These are phyloP conservation scores for Ephydatia muelleri DNA, from an alignment of 37 sponge, comb jelly and placozoan genomes.

Conservation along the genomic window DNA sequence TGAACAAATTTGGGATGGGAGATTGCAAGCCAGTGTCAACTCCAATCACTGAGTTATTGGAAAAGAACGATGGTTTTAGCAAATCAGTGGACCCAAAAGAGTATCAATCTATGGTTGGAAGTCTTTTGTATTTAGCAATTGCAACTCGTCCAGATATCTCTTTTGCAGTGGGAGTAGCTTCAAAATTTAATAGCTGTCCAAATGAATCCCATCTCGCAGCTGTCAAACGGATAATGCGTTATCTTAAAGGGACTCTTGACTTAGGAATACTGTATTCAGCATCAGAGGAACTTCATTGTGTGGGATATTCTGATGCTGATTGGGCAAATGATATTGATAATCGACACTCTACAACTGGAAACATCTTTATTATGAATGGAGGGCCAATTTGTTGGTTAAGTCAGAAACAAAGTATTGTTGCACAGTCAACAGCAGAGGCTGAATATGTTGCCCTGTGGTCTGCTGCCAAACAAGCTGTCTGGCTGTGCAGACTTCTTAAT, in stretches of 20 bases:
- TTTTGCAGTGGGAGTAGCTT: slow-evolving; percentile 46
- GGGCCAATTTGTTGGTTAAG: slow-evolving; percentile 60
- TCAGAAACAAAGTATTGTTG: slow-evolving; percentile 37
- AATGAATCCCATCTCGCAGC: slow-evolving; percentile 52
- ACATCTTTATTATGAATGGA: slow-evolving; percentile 44
- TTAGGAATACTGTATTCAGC: slow-evolving; percentile 11
- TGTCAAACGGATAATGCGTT: slow-evolving; percentile 49
- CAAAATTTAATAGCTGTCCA: slow-evolving; percentile 37
- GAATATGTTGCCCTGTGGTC: slow-evolving; percentile 42
- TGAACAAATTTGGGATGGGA: slow-evolving; percentile 35
- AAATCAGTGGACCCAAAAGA: slow-evolving; percentile 18
- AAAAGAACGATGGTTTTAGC: slow-evolving; percentile 57
- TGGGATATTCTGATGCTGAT: slow-evolving; percentile 68
- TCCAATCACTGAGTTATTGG: slow-evolving; percentile 31
- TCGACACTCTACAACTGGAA: slow-evolving; percentile 55
- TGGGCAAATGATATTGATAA: slow-evolving; percentile 51
- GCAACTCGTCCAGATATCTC: slow-evolving; percentile 64
- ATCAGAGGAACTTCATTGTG: slow-evolving; percentile 2
- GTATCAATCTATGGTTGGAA: slow-evolving; percentile 71
- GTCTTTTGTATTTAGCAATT: slow-evolving; percentile 37
- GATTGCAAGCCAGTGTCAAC: slow-evolving; percentile 50
- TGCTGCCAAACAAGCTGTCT: slow-evolving; percentile 47
- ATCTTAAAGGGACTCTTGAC: slow-evolving; percentile 44
- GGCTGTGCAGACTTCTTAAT: slow-evolving; percentile 24
- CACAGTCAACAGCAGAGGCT: slow-evolving; percentile 34